Conservation (phyloP, 1,140 invertebrate genomes). For the Pseudomyrmex pallidus region DNA sequence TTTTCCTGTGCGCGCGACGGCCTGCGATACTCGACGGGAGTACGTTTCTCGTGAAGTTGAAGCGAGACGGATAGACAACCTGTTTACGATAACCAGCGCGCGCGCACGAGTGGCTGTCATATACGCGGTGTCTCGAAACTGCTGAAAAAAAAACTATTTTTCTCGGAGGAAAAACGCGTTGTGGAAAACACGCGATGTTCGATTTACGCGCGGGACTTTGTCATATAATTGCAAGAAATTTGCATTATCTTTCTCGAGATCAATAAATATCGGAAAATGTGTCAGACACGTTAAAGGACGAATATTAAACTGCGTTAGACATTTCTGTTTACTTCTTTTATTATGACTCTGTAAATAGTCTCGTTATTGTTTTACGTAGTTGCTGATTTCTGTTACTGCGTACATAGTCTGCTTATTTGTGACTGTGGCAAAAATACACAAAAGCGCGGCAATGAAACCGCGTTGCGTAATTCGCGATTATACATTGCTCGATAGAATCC, state of each 20-base stretch:
- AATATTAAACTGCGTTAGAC: background rate
- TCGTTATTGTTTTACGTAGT: background rate
- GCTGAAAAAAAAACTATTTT: background rate
- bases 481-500: background rate
- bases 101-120: background rate
- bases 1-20: constrained; percentile 65
- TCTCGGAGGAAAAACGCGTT: constrained; percentile 11
- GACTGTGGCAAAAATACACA: background rate
- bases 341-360: background rate
- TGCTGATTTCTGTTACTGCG: background rate
- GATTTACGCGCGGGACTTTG: background rate
- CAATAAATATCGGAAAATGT: background rate
- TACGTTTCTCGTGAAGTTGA: constrained; percentile 61
- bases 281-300: background rate
- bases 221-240: background rate
- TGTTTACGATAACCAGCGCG: constrained; percentile 73
- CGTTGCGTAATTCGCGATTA: constrained; percentile 5
- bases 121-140: constrained; percentile 10
- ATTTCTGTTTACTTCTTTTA: background rate
- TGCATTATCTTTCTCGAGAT: background rate
- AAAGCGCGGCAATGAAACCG: constrained; percentile 17
- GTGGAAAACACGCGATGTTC: constrained; percentile 11
- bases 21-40: constrained; percentile 56
- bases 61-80: constrained; percentile 79
- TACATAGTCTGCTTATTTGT: background rate